phyloP scores from a whole-genome alignment of 35 echinoderm and acorn worm species.

The Ophioderma brevispina region DNA sequence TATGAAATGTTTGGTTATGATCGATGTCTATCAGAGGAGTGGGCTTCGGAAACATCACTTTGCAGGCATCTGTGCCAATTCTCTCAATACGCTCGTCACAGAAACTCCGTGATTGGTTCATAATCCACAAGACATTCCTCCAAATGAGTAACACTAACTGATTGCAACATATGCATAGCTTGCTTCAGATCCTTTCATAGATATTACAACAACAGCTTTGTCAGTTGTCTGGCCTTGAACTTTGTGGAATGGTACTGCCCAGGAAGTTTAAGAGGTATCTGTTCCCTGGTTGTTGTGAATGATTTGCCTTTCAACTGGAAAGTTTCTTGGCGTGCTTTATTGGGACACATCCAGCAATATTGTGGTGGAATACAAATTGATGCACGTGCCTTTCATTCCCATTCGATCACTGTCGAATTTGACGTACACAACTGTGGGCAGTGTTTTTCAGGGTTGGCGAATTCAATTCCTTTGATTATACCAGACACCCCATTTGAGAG shows the following conservation, averaged over 20 bases:
- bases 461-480: constrained; percentile 21
- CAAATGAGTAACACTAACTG: constrained; percentile 24
- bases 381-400: constrained; percentile 6
- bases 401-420: constrained; percentile 51
- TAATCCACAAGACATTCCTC: constrained; percentile 27
- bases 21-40: neutral
- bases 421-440: constrained; percentile 30
- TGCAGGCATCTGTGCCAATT: neutral
- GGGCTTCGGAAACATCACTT: neutral
- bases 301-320: neutral
- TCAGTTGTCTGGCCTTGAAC: constrained; percentile 24
- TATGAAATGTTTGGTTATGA: neutral
- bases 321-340: neutral
- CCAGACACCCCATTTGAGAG: constrained; percentile 66
- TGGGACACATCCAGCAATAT: neutral
- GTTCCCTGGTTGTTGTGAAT: too few relatives aligned
- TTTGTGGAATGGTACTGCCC: constrained; percentile 29
- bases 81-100: neutral
- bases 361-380: neutral
- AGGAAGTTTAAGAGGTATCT: constrained; percentile 39
- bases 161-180: constrained; percentile 41
- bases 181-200: neutral
- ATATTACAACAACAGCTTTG: constrained; percentile 17
- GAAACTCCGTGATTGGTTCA: neutral
- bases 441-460: neutral